phyloP scores from a whole-genome alignment of 2,113 vertebrate genomes.

The Psophia crepitans region DNA sequence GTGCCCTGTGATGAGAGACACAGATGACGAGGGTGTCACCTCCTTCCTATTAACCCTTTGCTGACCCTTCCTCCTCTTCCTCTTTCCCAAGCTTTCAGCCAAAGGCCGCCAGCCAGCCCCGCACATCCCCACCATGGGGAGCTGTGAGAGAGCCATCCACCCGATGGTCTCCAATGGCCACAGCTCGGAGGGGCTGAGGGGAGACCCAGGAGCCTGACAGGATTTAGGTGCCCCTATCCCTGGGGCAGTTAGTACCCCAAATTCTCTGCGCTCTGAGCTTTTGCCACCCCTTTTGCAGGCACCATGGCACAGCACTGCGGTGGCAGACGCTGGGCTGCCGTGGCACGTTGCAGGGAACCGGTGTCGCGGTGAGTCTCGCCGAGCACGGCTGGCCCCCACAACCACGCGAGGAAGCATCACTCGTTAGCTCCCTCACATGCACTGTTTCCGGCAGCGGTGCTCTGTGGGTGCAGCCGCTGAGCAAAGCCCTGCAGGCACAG shows the following conservation, averaged over 20 bases:
- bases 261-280: background rate
- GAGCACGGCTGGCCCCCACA: background rate
- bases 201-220: accelerated
- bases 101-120: background rate
- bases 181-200: accelerated
- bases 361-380: accelerated
- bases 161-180: accelerated
- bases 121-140: accelerated
- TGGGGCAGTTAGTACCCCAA: background rate
- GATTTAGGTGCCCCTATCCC: background rate
- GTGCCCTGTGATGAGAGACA: conserved; percentile 31
- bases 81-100: background rate
- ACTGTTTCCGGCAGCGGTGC: accelerated
- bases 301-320: accelerated
- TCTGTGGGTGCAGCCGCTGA: background rate
- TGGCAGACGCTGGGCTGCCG: background rate
- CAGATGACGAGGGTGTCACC: conserved; percentile 5
- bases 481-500: background rate
- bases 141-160: background rate
- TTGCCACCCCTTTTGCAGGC: background rate
- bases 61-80: background rate
- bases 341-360: background rate
- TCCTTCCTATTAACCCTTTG: background rate
- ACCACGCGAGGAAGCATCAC: background rate
- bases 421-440: accelerated